Conservation (phyloP, 2,113 vertebrate genomes). For the Lates calcarifer region DNA sequence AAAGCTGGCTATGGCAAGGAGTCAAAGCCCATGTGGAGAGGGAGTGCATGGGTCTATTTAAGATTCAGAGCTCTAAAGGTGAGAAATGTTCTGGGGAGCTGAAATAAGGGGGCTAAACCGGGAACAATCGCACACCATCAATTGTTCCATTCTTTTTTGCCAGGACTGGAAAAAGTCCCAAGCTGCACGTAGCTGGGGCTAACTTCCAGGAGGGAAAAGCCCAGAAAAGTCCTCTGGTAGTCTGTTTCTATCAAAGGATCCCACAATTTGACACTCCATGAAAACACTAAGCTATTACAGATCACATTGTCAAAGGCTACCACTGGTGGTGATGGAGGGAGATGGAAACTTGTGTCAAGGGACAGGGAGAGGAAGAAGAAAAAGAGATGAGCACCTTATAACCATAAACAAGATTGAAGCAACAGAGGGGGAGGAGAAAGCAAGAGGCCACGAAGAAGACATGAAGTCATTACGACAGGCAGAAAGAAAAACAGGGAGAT, state of each 20-base stretch:
- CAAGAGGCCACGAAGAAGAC: slow-evolving; percentile 44
- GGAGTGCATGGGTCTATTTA: slow-evolving; percentile 45
- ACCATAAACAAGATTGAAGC: slow-evolving; percentile 40
- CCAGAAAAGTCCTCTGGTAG: slow-evolving; percentile 63
- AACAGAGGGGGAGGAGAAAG: slow-evolving; percentile 18
- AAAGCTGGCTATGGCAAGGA: slow-evolving; percentile 43
- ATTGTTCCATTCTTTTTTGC: slow-evolving; percentile 75
- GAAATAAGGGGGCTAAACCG: slow-evolving; percentile 67
- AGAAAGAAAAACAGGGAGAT: slow-evolving; percentile 51
- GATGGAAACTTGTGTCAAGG: slow-evolving; percentile 50
- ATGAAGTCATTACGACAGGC: slow-evolving; percentile 60
- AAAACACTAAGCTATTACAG: slow-evolving; percentile 56
- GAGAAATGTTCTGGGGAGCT: slow-evolving; percentile 71
- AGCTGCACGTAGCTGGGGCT: slow-evolving; percentile 59
- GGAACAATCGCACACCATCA: slow-evolving; percentile 77
- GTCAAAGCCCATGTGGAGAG: slow-evolving; percentile 56
- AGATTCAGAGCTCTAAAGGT: slow-evolving; percentile 63
- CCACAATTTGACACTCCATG: slow-evolving; percentile 65
- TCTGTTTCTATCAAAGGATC: slow-evolving; percentile 69
- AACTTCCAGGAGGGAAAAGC: slow-evolving; percentile 74
- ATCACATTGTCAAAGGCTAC: slow-evolving; percentile 45
- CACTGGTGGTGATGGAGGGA: slow-evolving; percentile 24
- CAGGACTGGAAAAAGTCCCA: slow-evolving; percentile 64
- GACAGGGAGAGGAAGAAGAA: slow-evolving; percentile 8
- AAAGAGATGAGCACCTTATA: slow-evolving; percentile 8